Evolutionary conservation across 2,888 invertebrate species (phyloP), one percentile per base, ranked within the genome.

Genomic region (Lamellibrachia satsuma): DNA sequence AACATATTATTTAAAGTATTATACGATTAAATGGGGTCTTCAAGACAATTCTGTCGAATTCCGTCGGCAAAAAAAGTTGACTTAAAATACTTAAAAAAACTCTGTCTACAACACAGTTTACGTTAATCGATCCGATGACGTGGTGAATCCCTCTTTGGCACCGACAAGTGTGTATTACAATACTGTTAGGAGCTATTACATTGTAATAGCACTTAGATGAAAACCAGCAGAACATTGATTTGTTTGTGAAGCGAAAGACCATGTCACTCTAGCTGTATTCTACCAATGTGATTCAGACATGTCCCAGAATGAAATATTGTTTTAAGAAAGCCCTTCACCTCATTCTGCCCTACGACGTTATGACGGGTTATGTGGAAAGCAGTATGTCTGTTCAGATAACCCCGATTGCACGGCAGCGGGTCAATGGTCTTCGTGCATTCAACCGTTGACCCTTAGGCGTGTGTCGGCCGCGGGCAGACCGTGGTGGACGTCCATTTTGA

Each of bases 401-500:
- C 22, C 75, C 75, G 75, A 75, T 15, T 75, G 75, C 75, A 75
- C 75, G 75, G 22, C 6, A 22, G 6, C 6, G 75, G 22, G 75
- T 75, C 75, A 75, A n/a, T 22, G 75, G 75, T 75, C 75, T 75
- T 75, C 22, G 75, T 75, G 75, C 75, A 75, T 75, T 75, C 75
- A 75, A 75, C 75, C 75, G 15, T n/a, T 75, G 75, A 75, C 75
- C 22, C 75, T 22, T 15, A 75, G 75, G 75, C 75, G 75, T 75
- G 75, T 75, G 75, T 75, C 75, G 75, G 22, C 22, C 22, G 75
- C 75, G 75, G 75, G n/a, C 75, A 75, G 75, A 75, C 75, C n/a
- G 75, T 15, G 75, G 6, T 75, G 75, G 75, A 75, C 75, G n/a
- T 75, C 75, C 75, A 22, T 75, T n/a, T 75, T 75, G 75, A 75